Conservation (phyloP, 1,140 invertebrate species). For the Schlechtendalia chinensis region DNA sequence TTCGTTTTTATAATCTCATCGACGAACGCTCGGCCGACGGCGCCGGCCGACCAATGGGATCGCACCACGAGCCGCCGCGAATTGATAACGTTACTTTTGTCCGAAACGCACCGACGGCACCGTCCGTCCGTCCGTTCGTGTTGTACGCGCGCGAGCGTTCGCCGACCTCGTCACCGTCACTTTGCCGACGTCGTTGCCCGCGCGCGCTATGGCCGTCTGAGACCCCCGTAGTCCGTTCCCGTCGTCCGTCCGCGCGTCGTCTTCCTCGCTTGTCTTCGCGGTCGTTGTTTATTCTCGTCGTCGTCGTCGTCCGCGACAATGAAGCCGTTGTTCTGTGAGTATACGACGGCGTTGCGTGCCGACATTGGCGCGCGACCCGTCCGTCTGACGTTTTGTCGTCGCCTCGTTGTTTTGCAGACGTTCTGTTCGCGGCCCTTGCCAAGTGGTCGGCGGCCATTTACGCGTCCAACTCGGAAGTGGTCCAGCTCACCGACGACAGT, state of each 20-base stretch:
- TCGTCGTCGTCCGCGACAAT: no score
- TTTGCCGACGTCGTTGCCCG: no score
- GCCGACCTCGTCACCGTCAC: no score
- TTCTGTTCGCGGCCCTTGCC: conserved; percentile 1
- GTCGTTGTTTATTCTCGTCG: no score
- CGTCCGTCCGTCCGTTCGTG: no score
- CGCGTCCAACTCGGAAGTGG: conserved; percentile 57
- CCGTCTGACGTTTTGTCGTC: no score
- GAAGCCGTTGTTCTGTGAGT: not conserved
- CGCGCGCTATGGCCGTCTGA: no score
- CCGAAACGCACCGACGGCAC: no score
- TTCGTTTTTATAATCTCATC: conserved; percentile 26
- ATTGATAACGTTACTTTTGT: not conserved
- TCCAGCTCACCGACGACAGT: conserved; percentile 55
- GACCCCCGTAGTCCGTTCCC: not conserved
- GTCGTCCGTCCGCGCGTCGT: not conserved
- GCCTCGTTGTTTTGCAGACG: not conserved
- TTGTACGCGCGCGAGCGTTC: no score
- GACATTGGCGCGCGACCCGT: no score
- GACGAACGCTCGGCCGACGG: no score
- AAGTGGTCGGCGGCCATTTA: conserved; percentile 47
- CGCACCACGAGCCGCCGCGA: conserved; percentile 21
- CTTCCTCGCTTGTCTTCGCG: no score
- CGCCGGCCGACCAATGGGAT: not conserved
- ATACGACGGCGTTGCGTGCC: not conserved